These are phyloP conservation scores for Peromyscus nudipes DNA, from an alignment of 2,797 vertebrate genomes.

Conservation along the genomic window DNA sequence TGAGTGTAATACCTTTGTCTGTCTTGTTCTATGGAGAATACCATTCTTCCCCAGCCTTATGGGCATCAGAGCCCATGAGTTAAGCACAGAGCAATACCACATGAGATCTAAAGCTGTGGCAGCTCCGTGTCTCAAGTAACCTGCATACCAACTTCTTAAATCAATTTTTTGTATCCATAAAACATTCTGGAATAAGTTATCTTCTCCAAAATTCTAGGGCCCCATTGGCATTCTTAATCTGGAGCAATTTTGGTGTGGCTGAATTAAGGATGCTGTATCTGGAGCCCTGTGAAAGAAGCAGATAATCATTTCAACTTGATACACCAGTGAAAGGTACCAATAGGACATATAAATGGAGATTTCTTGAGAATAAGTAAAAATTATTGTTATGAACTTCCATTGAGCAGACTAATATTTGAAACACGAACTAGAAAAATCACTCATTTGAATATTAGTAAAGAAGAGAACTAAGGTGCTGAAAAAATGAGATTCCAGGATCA, in stretches of 20 bases:
- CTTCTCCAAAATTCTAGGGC: slow-evolving; percentile 30
- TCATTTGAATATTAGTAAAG: slow-evolving; percentile 16
- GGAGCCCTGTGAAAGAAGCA: not conserved
- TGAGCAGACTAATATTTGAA: slow-evolving; percentile 32
- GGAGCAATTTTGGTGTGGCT: not conserved
- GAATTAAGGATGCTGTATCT: slow-evolving; percentile 20
- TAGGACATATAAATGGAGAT: slow-evolving; percentile 22
- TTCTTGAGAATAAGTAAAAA: not conserved
- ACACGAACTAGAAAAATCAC: slow-evolving; percentile 40
- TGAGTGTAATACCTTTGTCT: slow-evolving; percentile 21
- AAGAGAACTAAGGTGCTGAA: slow-evolving; percentile 36
- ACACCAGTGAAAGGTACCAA: not conserved
- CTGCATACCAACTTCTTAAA: slow-evolving; percentile 10
- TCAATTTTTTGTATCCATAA: not conserved
- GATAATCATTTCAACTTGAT: not conserved
- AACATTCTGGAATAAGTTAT: slow-evolving; percentile 59
- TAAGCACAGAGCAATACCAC: slow-evolving; percentile 35
- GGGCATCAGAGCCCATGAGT: slow-evolving; percentile 15
- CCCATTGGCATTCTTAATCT: slow-evolving; percentile 20
- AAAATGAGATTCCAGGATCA: not conserved
- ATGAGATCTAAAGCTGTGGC: slow-evolving; percentile 22
- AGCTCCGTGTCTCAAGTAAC: slow-evolving; percentile 42
- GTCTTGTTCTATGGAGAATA: slow-evolving; percentile 58
- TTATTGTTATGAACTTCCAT: not conserved
- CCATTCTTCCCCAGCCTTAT: slow-evolving; percentile 62